phyloP scores from a whole-genome alignment of 2,113 vertebrate species.

The Lepidothrix coronata region DNA sequence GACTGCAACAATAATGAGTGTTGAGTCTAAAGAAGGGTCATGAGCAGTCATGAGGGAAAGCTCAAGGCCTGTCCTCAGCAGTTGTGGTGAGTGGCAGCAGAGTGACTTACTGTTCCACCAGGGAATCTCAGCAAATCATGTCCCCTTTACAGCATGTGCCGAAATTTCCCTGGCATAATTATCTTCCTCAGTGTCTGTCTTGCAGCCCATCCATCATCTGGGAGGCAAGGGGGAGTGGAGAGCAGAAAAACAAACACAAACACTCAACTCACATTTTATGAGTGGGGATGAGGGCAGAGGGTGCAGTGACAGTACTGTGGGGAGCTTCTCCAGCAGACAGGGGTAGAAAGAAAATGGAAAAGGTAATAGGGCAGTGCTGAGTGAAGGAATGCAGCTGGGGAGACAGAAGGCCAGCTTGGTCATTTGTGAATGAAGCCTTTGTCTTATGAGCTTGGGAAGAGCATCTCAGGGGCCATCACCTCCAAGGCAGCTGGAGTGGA shows the following conservation, averaged over 20 bases:
- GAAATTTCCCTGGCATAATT: neutral
- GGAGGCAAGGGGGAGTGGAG: neutral
- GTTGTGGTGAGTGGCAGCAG: neutral
- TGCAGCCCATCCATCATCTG: neutral
- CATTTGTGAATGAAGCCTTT: neutral
- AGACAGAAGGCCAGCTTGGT: neutral
- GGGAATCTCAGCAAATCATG: neutral
- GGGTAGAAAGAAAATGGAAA: neutral
- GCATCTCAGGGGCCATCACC: neutral
- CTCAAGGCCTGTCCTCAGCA: neutral
- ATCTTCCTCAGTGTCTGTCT: neutral
- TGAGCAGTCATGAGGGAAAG: neutral
- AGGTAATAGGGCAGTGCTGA: neutral
- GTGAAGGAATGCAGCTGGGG: too few species aligned
- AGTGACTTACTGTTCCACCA: rapidly evolving
- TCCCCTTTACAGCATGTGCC: neutral
- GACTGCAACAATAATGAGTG: neutral
- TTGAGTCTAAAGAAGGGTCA: neutral
- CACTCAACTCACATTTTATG: neutral
- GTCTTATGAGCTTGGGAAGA: neutral
- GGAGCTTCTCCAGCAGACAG: rapidly evolving
- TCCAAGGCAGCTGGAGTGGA: neutral
- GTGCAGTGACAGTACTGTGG: neutral
- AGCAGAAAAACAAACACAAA: neutral
- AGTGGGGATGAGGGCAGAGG: neutral